Evolutionary conservation across 2,113 vertebrate species (phyloP).

Genomic region (Redunca redunca): DNA sequence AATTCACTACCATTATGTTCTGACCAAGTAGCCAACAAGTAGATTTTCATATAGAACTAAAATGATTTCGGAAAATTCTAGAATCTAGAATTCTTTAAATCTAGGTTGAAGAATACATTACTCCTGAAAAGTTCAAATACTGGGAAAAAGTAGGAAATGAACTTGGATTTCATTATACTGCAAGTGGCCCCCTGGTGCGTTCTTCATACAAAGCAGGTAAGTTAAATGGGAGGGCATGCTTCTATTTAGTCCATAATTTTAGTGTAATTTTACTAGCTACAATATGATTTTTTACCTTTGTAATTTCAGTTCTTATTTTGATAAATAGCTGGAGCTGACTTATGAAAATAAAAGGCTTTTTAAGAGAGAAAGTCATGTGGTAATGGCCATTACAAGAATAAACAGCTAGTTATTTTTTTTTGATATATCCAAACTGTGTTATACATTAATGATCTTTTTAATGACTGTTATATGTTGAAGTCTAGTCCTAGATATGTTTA

Average conservation of each 20-base stretch:
- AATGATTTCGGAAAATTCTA: not conserved
- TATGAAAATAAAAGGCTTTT: constrained; percentile 30
- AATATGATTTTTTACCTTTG: not conserved
- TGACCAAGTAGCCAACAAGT: not conserved
- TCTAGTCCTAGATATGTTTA: constrained; percentile 6
- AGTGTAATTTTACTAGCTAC: not conserved
- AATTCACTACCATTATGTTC: not conserved
- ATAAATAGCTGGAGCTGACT: not conserved
- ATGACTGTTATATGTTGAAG: not conserved
- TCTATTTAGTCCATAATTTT: not conserved
- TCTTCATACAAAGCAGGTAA: constrained; percentile 99
- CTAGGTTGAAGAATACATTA: constrained; percentile 96
- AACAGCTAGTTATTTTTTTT: not conserved
- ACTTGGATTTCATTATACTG: constrained; percentile 96
- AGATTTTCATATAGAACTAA: not conserved
- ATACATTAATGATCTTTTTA: not conserved
- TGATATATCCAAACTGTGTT: not conserved
- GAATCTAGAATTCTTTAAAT: constrained; percentile 56
- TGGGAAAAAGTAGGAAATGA: constrained; percentile 95
- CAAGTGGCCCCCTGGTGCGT: constrained; percentile 95
- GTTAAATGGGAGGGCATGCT: not conserved
- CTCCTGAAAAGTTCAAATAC: constrained; percentile 93
- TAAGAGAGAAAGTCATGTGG: not conserved
- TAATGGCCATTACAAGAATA: not conserved
- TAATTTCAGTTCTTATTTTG: constrained; percentile 35